Evolutionary conservation across 2,797 vertebrate species (phyloP), one percentile per base, ranked within the genome.

Genomic region (Calcarius lapponicus): DNA sequence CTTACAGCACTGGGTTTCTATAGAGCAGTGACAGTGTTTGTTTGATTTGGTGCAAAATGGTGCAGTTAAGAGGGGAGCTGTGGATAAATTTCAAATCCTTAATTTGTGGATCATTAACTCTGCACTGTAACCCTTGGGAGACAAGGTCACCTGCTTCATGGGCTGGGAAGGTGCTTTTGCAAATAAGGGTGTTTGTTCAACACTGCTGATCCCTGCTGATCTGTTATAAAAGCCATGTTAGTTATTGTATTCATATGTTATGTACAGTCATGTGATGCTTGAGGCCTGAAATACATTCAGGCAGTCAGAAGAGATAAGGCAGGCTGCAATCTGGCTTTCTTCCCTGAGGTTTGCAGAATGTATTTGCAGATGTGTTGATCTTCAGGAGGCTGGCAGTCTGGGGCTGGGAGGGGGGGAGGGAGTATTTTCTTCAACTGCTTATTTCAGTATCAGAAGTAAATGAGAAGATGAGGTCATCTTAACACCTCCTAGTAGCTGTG

Each of bases 241-340:
- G 87, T 90, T 94, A 88, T 57, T 92, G 94, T 96, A 87, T 51
- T 92, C 73, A 28, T 93, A 86, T 36, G 12, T 84, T 92, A 81
- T 95, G 64, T 84, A 91, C 91, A 92, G 74, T 93, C 96, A 96
- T 93, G 96, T 97, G 96, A 96, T 86, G 83, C 88, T 91, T 8
- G 66, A 67, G 88, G 88, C 92, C 80, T 92, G 83, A 96, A 95
- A 95, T 70, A 84, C 94, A 93, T 93, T 95, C 91, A 96, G 91
- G 51, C 58, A 94, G 90, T 42, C 95, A 94, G 70, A 67, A 88
- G 95, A 97, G 96, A 97, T 97, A 97, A 97, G 96, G 96, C 96
- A 97, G 96, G 91, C 94, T 92, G 67, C 96, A 97, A 94, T 95
- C 92, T 97, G 95, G 90, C 92, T 93, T 88, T 91, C 92, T 92